Conservation (phyloP, 53 echinoderm and acorn worm genomes). For the Antedon mediterranea region DNA sequence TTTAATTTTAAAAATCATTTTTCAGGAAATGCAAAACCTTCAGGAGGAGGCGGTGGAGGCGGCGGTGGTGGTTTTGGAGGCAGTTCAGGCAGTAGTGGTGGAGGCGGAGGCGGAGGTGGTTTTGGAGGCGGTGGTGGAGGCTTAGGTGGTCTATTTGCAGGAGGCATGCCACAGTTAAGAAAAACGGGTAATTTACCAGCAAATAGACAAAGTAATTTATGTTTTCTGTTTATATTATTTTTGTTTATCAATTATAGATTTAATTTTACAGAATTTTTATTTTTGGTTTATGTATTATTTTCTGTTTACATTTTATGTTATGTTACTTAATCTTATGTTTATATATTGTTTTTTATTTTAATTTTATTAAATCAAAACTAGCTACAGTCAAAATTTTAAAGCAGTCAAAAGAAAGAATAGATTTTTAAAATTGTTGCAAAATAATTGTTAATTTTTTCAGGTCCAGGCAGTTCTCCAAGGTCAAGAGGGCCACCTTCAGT, state of each 20-base stretch:
- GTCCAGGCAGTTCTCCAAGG: not conserved
- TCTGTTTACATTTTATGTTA: too few species aligned
- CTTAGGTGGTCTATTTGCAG: slow-evolving; percentile 71
- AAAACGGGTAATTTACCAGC: slow-evolving; percentile 37
- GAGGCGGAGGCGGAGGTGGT: slow-evolving; percentile 45
- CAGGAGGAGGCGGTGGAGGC: slow-evolving; percentile 27
- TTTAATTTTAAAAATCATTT: not conserved
- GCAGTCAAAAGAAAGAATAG: too few species aligned
- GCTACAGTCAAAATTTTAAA: too few species aligned
- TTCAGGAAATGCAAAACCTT: slow-evolving; percentile 9
- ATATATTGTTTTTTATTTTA: too few species aligned
- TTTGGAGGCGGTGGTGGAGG: slow-evolving; percentile 35
- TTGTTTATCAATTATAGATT: too few species aligned
- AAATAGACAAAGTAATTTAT: not conserved
- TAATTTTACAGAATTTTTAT: too few species aligned
- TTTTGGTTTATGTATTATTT: too few species aligned
- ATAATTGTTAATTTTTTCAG: not conserved
- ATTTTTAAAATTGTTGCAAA: too few species aligned
- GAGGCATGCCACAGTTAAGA: slow-evolving; percentile 66
- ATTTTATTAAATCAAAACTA: too few species aligned
- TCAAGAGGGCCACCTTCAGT: slow-evolving; percentile 2
- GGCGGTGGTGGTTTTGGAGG: slow-evolving; percentile 23
- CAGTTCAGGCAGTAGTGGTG: slow-evolving; percentile 52
- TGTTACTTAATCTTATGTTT: too few species aligned
- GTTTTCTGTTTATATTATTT: not conserved